These are phyloP conservation scores for Drosophila cognata DNA, from an alignment of 2,888 invertebrate genomes.

Conservation along the genomic window DNA sequence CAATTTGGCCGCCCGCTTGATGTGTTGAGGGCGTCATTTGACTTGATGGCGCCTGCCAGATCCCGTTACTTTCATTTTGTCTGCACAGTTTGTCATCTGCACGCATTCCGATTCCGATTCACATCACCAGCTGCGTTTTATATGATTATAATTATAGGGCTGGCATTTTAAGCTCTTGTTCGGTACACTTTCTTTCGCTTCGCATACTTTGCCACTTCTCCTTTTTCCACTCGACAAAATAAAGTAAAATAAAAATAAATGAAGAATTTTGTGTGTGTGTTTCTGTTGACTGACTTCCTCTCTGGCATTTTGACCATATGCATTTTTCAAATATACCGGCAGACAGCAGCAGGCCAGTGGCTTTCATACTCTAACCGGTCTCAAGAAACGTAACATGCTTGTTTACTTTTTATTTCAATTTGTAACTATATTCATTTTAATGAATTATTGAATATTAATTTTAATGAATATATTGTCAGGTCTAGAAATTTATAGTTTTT, in stretches of 20 bases:
- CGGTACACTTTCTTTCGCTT: constrained; percentile 5
- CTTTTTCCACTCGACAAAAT: not conserved
- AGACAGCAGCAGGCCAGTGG: constrained; percentile 9
- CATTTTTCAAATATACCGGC: constrained; percentile 5
- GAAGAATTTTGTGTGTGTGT: constrained; percentile 1
- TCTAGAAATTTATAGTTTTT: not conserved
- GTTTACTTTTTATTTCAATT: not conserved
- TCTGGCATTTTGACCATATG: constrained; percentile 26
- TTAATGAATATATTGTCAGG: not conserved
- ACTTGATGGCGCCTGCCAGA: constrained; percentile 20
- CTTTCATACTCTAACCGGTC: constrained; percentile 13
- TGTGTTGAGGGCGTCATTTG: constrained; percentile 55
- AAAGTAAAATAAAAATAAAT: constrained; percentile 3
- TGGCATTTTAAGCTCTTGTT: constrained; percentile 2
- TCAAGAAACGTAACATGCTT: not conserved
- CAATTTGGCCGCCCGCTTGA: constrained; percentile 61
- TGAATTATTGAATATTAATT: not conserved
- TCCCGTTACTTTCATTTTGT: not conserved
- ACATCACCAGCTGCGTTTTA: constrained; percentile 41
- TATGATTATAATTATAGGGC: constrained; percentile 36
- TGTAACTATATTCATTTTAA: not conserved
- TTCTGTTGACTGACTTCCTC: constrained; percentile 39
- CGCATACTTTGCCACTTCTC: not conserved
- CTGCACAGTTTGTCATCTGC: constrained; percentile 26
- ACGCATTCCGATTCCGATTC: constrained; percentile 24